Evolutionary conservation across 2,113 vertebrate genomes (phyloP).

Genomic region (Osmerus eperlanus): DNA sequence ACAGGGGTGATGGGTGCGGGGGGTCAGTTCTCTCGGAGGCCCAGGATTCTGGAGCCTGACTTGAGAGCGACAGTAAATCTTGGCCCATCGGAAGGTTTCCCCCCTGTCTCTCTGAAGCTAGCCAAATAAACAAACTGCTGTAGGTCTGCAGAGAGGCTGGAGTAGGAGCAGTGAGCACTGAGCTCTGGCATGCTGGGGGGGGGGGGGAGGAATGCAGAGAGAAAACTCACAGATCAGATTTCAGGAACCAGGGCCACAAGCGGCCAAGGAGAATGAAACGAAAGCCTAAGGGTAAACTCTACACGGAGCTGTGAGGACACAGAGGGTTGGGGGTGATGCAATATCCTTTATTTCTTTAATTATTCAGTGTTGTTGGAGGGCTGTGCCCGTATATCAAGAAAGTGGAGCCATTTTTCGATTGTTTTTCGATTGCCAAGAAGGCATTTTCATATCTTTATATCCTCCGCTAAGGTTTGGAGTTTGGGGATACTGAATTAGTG

Average conservation of each 20-base stretch:
- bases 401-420: no score
- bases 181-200: conserved; percentile 54
- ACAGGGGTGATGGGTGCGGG: no score
- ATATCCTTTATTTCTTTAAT: background rate
- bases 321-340: background rate
- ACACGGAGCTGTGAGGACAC: conserved; percentile 9
- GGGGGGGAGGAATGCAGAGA: conserved; percentile 50
- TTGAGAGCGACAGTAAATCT: conserved; percentile 58
- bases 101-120: conserved; percentile 47
- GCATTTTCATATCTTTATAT: no score
- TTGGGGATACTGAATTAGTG: conserved; percentile 15
- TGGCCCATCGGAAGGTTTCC: conserved; percentile 57
- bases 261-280: conserved; percentile 30
- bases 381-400: no score
- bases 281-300: conserved; percentile 8
- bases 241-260: conserved; percentile 63
- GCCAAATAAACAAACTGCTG: conserved; percentile 85
- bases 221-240: conserved; percentile 71
- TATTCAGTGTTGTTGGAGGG: background rate
- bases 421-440: no score
- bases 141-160: conserved; percentile 79
- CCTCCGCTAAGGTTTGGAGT: no score
- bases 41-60: conserved; percentile 44
- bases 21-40: conserved; percentile 26
- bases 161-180: conserved; percentile 53